Base-by-base conservation (phyloP, 2,888 invertebrate genomes). In the Clostera curtula region DNA sequence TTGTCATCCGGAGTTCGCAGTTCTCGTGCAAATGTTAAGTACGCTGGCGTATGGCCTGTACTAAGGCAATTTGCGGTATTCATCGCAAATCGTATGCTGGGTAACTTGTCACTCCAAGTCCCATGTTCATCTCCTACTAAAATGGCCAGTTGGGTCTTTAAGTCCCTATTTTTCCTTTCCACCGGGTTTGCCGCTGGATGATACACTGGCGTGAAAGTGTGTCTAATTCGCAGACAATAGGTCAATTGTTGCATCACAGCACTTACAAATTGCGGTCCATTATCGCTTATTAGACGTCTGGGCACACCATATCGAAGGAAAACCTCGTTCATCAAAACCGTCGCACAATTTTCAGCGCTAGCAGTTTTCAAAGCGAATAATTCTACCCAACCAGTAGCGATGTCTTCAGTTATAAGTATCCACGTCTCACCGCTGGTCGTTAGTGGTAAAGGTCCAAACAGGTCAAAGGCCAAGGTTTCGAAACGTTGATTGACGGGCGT, bases 241-340 rank as follows among this genome's bases (percentile, higher is more conserved):
- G 34, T 27, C 0, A 59, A 20, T 24, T 63, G 37, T 26, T 66
- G 65, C 57, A 66, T 63, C 1, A 63, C 35, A 0, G 41, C 49
- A 5, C 50, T 45, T 1, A 64, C 40, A 34, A 66, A 61, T 27
- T 65, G 64, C 0, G 45, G 28, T 0, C 65, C 65, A 23, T 67
- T 69, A 28, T 68, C 61, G 5, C 49, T 51, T 12, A 60, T 41
- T 0, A 67, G 24, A 9, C 54, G 27, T 9, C 62, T 27, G 3
- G 59, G 60, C 2, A 52, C 15, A 3, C 65, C 65, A 34, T 52
- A 66, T 5, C 64, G 40, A 2, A 68, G 25, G 14, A 68, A 54
- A 3, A 65, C 29, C 26, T 68, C 62, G 15, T 62, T 34, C 0
- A 70, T 23, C 0, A 70, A 29, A 0, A 31, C 43, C 3, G 25